A percentile compares a stretch with the other conserved stretches of the same genome.
phyloP scores from a whole-genome alignment of 1,140 invertebrate species.

The Drosophila sp. region DNA sequence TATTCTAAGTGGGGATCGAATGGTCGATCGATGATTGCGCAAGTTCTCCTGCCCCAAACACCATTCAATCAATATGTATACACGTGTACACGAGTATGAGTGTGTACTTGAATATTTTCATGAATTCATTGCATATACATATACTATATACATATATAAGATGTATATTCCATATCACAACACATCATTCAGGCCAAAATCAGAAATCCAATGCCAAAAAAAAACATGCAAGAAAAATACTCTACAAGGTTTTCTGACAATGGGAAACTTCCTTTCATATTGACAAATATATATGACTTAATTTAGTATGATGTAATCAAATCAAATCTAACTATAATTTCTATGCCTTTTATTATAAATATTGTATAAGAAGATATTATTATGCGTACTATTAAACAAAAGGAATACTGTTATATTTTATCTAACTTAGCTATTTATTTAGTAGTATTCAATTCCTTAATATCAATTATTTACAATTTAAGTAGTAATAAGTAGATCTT shows the following conservation, averaged over 20 bases:
- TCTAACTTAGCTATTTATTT: no score
- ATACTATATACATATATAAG: constrained; percentile 29
- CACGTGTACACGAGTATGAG: background rate
- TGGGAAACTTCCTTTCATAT: background rate
- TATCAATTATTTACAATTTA: no score
- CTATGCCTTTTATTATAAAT: no score
- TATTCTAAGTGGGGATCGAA: constrained; percentile 65
- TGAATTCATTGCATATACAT: constrained; percentile 6
- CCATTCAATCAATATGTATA: background rate
- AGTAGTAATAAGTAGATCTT: no score
- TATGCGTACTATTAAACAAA: no score
- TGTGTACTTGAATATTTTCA: constrained; percentile 18
- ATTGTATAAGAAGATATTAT: no score
- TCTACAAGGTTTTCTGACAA: constrained; percentile 10
- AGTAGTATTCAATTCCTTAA: no score
- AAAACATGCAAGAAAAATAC: constrained; percentile 32
- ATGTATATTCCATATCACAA: constrained; percentile 30
- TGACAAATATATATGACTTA: background rate
- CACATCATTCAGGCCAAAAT: constrained; percentile 45
- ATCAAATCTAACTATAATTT: no score
- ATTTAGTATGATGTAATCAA: no score
- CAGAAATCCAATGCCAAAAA: constrained; percentile 64
- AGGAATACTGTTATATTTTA: no score
- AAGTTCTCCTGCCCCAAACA: constrained; percentile 43
- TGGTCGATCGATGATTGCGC: constrained; percentile 59